Conservation (phyloP, 2,113 vertebrate genomes). For the Xiphophorus couchianus region DNA sequence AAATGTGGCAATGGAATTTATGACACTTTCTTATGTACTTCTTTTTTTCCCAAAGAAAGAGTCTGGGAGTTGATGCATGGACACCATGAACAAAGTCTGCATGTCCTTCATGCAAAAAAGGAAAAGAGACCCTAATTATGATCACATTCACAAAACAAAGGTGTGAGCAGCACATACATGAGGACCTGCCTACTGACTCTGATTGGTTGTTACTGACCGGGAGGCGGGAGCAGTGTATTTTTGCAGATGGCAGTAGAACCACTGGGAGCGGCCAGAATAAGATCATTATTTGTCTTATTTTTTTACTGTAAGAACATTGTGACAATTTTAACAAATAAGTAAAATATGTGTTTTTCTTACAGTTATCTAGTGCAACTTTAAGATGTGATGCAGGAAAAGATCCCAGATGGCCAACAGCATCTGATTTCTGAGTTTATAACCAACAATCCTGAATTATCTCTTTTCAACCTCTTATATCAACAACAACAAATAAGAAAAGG, state of each 20-base stretch:
- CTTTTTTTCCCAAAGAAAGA: neutral
- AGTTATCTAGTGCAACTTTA: neutral
- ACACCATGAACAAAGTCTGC: neutral
- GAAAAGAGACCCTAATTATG: neutral
- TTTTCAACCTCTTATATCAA: neutral
- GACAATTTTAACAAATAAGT: too few species aligned
- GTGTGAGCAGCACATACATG: too few species aligned
- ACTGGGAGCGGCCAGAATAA: too few species aligned
- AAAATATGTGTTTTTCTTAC: too few species aligned
- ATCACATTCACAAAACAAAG: neutral
- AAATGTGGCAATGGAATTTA: neutral
- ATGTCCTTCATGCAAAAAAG: neutral
- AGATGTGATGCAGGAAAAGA: neutral
- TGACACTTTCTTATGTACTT: neutral
- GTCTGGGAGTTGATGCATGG: neutral
- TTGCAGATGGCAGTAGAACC: too few species aligned
- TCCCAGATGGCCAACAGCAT: neutral
- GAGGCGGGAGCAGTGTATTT: too few species aligned
- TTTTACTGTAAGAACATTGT: too few species aligned
- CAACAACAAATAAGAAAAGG: neutral
- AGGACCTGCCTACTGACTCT: too few species aligned
- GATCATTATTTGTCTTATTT: too few species aligned
- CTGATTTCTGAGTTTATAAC: neutral
- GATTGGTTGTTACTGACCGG: too few species aligned
- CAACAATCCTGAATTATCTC: neutral